Conservation (phyloP, 2,888 invertebrate genomes). For the Phyto melanocephala region DNA sequence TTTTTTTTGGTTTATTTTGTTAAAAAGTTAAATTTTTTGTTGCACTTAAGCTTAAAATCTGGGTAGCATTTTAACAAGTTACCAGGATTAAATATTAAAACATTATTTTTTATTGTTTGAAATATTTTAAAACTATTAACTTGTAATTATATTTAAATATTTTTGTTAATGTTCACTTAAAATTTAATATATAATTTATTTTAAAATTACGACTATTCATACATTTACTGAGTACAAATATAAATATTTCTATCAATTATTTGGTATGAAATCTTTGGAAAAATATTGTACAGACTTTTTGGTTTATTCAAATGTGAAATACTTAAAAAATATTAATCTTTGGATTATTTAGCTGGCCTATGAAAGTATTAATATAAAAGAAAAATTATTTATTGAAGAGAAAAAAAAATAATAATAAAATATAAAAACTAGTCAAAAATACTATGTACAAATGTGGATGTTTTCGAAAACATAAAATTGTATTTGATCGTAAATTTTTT, state of each 20-base stretch:
- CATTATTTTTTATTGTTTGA: too few relatives aligned
- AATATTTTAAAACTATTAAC: too few relatives aligned
- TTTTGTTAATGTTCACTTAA: conserved; percentile 11
- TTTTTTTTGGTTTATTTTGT: too few relatives aligned
- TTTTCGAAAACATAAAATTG: neutral
- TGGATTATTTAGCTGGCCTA: conserved; percentile 61
- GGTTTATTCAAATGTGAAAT: neutral
- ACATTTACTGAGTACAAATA: neutral
- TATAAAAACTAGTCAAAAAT: neutral
- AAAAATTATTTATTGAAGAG: neutral
- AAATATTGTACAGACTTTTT: conserved; percentile 53
- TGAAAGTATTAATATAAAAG: neutral
- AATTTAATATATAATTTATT: conserved; percentile 37
- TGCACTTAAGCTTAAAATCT: too few relatives aligned
- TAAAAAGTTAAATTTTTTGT: too few relatives aligned
- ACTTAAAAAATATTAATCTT: conserved; percentile 38
- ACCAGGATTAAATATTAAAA: too few relatives aligned
- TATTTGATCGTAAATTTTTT: neutral
- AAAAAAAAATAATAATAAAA: neutral
- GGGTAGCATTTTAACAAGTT: too few relatives aligned
- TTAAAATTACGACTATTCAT: neutral
- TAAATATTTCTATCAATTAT: neutral
- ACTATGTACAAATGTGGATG: neutral
- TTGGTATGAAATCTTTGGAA: conserved; percentile 48
- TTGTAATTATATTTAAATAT: conserved; percentile 1